Conservation (phyloP, 2,113 vertebrate genomes). For the Hyperoodon ampullatus region DNA sequence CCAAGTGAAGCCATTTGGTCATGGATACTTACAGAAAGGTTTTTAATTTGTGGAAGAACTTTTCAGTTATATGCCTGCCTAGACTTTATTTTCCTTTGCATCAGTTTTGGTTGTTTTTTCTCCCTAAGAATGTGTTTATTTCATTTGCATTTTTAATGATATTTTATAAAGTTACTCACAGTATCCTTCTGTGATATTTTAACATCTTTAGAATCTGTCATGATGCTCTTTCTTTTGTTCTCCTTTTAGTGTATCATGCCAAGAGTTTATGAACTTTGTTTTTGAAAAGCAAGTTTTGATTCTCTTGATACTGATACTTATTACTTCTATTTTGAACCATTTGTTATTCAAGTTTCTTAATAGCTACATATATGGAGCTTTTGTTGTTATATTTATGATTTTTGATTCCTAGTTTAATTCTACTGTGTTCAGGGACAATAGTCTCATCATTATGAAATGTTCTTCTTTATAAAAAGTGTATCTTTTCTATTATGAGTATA, state of each 20-base stretch:
- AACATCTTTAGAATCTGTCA: not conserved
- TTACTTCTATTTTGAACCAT: not conserved
- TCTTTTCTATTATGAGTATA: not conserved
- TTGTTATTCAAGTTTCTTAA: not conserved
- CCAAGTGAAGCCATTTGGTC: not conserved
- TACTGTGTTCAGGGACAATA: not conserved
- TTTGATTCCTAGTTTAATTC: not conserved
- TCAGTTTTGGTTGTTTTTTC: not conserved
- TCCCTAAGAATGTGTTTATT: not conserved
- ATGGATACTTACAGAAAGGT: not conserved
- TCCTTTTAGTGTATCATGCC: not conserved
- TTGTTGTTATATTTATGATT: not conserved
- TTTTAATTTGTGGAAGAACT: not conserved
- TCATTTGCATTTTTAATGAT: not conserved
- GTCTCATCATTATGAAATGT: not conserved
- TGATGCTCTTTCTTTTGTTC: not conserved
- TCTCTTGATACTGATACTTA: not conserved
- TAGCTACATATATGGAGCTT: not conserved
- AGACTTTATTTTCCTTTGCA: not conserved
- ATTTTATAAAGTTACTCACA: not conserved
- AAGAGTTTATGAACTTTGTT: not conserved
- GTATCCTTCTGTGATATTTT: not conserved
- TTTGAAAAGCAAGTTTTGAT: not conserved
- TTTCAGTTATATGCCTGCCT: not conserved
- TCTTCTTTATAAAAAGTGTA: not conserved